phyloP scores from a whole-genome alignment of 2,888 invertebrate genomes.

The Diarsia rubi region DNA sequence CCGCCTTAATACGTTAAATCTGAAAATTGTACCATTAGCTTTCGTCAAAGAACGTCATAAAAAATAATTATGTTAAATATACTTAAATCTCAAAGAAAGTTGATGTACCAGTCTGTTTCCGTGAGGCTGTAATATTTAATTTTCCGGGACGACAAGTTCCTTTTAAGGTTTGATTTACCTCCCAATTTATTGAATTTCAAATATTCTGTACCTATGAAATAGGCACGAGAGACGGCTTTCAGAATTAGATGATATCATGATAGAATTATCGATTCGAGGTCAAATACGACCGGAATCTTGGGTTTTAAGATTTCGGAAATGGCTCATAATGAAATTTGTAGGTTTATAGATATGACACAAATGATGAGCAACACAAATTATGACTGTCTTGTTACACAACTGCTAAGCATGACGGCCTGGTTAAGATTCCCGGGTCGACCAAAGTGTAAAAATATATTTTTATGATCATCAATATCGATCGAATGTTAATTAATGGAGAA shows the following conservation, averaged over 20 bases:
- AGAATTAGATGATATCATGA: constrained; percentile 7
- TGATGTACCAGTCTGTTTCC: constrained; percentile 18
- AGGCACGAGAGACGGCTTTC: background rate
- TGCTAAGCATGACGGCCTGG: too few relatives aligned
- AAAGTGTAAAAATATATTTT: background rate
- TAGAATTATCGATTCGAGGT: background rate
- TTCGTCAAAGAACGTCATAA: constrained; percentile 15
- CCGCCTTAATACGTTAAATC: constrained; percentile 3
- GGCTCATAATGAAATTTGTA: background rate
- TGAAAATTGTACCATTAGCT: constrained; percentile 9
- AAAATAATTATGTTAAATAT: constrained; percentile 11
- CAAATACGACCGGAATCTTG: background rate
- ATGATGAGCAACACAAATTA: background rate
- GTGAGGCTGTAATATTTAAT: constrained; percentile 42
- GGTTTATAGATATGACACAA: background rate
- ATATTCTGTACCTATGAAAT: constrained; percentile 5
- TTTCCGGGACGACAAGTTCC: constrained; percentile 43
- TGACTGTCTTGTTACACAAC: too few relatives aligned
- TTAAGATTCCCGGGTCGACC: too few relatives aligned
- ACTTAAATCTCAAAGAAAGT: constrained; percentile 29
- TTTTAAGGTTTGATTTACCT: constrained; percentile 35
- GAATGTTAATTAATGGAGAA: background rate
- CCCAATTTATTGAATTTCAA: constrained; percentile 32
- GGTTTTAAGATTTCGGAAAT: background rate
- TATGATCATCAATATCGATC: background rate